Evolutionary conservation across 1,140 invertebrate genomes (phyloP).

Genomic region (Monomorium pharaonis): DNA sequence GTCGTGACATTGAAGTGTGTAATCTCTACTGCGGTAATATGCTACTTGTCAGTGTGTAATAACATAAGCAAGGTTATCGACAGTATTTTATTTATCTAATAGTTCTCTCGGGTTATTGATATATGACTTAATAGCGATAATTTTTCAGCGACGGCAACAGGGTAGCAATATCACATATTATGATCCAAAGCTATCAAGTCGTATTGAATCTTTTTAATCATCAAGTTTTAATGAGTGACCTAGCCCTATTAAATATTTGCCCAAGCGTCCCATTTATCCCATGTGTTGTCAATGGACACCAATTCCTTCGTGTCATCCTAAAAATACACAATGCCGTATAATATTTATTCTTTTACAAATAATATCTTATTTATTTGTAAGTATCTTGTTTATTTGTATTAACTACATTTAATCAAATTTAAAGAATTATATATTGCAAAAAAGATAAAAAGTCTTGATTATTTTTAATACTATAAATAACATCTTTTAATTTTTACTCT

Average conservation of each 20-base stretch:
- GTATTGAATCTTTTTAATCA: neutral
- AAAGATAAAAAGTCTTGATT: neutral
- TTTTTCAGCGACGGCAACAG: neutral
- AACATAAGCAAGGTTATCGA: slow-evolving; percentile 11
- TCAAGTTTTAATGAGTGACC: neutral
- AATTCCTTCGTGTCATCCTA: slow-evolving; percentile 74
- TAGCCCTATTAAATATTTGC: slow-evolving; percentile 46
- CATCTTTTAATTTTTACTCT: neutral
- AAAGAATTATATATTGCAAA: neutral
- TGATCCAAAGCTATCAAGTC: neutral
- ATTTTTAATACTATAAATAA: neutral
- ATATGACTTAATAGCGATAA: slow-evolving; percentile 19
- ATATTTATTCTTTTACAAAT: neutral
- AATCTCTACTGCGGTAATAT: neutral
- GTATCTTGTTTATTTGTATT: too few relatives aligned
- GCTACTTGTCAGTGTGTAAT: neutral
- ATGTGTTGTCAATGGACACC: slow-evolving; percentile 72
- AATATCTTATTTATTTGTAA: too few relatives aligned
- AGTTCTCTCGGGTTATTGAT: neutral
- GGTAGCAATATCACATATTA: slow-evolving; percentile 42
- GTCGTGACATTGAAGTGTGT: neutral
- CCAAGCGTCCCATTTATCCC: slow-evolving; percentile 76
- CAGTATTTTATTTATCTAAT: slow-evolving; percentile 8
- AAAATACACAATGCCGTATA: slow-evolving; percentile 16
- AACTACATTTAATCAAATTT: neutral